These are phyloP conservation scores for Anneissia japonica DNA, from an alignment of 35 echinoderm and acorn worm genomes.

Conservation along the genomic window DNA sequence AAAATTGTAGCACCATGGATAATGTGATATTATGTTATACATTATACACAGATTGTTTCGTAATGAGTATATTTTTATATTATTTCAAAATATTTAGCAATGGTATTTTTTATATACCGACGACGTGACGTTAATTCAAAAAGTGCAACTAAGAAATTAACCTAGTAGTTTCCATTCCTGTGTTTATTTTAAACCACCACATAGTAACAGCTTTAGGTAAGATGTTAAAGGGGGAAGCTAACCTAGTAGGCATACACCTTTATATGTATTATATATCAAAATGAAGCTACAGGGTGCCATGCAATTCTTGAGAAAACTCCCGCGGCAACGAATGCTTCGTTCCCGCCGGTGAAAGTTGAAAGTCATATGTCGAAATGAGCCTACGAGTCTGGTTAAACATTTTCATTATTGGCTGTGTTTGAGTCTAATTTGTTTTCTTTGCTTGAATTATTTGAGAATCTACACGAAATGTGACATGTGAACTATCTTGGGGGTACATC, in stretches of 20 bases:
- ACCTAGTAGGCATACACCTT: not conserved
- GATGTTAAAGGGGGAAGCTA: not conserved
- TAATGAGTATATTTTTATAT: too few relatives aligned
- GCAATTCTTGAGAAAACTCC: not conserved
- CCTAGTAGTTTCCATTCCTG: not conserved
- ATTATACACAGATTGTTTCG: too few relatives aligned
- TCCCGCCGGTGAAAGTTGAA: not conserved
- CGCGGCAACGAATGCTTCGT: not conserved
- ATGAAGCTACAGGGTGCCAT: not conserved
- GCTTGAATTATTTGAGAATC: too few relatives aligned
- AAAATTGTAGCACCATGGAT: too few relatives aligned
- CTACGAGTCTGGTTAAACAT: not conserved
- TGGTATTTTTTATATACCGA: too few relatives aligned
- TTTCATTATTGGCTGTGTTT: not conserved
- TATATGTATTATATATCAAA: not conserved
- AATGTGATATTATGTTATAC: too few relatives aligned
- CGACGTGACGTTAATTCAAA: not conserved
- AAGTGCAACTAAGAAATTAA: not conserved
- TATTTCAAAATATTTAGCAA: too few relatives aligned
- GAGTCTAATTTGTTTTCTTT: slow-evolving; percentile 2
- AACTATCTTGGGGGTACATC: not conserved
- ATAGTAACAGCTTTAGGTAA: not conserved
- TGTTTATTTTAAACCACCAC: not conserved
- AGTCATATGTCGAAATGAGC: not conserved
- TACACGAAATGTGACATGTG: not conserved